Conservation (phyloP, 2,888 invertebrate species). For the Drosophila pegasa region DNA sequence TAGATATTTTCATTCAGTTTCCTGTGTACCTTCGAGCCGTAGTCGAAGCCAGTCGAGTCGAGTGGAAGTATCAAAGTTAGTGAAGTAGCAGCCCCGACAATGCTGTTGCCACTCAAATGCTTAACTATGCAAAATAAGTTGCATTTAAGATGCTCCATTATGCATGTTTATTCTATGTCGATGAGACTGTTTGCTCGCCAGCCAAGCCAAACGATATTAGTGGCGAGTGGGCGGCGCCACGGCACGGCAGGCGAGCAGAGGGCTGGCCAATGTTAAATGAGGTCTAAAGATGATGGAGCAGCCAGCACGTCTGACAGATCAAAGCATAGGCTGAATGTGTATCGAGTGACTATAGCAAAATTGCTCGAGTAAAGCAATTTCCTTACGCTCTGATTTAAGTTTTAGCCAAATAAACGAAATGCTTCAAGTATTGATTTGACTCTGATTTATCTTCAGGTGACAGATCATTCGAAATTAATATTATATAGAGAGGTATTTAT, state of each 20-base stretch:
- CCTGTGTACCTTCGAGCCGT: conserved; percentile 51
- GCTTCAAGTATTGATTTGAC: not conserved
- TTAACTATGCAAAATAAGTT: conserved; percentile 83
- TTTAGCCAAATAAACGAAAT: not conserved
- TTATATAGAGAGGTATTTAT: not conserved
- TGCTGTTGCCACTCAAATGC: conserved; percentile 74
- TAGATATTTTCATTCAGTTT: conserved; percentile 78
- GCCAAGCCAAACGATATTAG: conserved; percentile 37
- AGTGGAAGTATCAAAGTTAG: conserved; percentile 80
- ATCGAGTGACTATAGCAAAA: not conserved
- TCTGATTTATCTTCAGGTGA: not conserved
- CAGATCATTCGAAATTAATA: not conserved
- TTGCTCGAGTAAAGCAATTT: not conserved
- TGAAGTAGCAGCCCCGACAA: conserved; percentile 63
- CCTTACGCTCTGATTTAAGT: not conserved
- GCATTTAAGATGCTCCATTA: conserved; percentile 82
- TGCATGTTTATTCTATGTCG: conserved; percentile 80
- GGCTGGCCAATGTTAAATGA: conserved; percentile 57
- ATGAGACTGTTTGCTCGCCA: conserved; percentile 64
- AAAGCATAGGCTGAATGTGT: conserved; percentile 24
- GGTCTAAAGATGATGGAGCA: conserved; percentile 38
- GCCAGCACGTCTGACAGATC: conserved; percentile 56
- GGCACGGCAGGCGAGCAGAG: conserved; percentile 38
- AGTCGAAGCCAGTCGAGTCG: conserved; percentile 62
- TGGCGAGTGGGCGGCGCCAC: conserved; percentile 7